phyloP scores from a whole-genome alignment of 2,797 vertebrate species.

The Hippocampus kuda region DNA sequence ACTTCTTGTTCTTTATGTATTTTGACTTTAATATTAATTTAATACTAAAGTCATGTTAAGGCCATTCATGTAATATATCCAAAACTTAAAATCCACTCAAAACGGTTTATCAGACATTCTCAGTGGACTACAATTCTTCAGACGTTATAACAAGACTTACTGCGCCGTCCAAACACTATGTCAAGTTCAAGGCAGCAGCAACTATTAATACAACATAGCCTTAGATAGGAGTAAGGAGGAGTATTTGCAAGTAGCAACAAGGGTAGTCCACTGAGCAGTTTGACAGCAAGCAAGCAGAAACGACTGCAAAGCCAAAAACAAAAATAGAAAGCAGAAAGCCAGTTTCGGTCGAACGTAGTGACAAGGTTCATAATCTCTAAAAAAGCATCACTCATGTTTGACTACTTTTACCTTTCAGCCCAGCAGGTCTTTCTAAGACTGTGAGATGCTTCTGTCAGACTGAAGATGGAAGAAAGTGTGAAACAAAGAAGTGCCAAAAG shows the following conservation, averaged over 20 bases:
- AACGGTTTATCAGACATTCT: background rate
- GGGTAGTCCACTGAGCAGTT: background rate
- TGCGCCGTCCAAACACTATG: background rate
- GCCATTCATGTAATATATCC: no score
- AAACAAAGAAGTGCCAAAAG: background rate
- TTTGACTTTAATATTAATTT: no score
- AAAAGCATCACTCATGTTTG: background rate
- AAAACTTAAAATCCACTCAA: no score
- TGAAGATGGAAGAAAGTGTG: conserved; percentile 47
- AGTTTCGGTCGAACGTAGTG: background rate
- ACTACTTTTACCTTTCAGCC: conserved; percentile 66
- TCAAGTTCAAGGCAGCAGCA: no score
- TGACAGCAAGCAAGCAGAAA: background rate
- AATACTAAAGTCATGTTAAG: no score
- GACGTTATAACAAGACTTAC: background rate
- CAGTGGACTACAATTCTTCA: background rate
- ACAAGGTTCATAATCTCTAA: background rate
- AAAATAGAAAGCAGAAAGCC: background rate
- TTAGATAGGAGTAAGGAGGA: background rate
- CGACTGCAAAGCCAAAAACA: background rate
- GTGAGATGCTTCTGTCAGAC: conserved; percentile 62
- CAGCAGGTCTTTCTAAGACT: conserved; percentile 60
- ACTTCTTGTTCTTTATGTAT: no score
- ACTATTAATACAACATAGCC: background rate
- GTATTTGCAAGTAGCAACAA: background rate